Evolutionary conservation across 2,797 vertebrate genomes (phyloP), one percentile per base, ranked within the genome.

Genomic region (Brachymystax lenok): DNA sequence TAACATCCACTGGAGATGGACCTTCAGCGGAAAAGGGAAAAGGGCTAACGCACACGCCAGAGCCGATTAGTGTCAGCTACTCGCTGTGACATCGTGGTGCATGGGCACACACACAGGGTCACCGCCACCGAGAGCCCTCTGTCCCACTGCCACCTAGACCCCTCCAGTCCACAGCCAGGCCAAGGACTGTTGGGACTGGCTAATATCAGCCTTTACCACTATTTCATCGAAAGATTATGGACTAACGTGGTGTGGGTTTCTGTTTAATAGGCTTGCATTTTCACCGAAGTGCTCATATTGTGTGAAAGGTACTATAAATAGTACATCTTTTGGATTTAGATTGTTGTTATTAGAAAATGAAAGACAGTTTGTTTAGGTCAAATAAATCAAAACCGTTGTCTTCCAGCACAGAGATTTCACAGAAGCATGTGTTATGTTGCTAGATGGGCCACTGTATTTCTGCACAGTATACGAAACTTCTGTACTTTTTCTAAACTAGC

Each of bases 31-130:
- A 88, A 88, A 83, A 74, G 70, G 83, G 83, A 35, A 81, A 86
- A 86, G 79, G 83, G 80, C 86, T 85, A 82, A 86, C 80, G 81
- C 85, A 87, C 85, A 88, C 80, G 87, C 81, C 86, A 88, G 77
- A 80, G 71, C 17, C 69, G 30, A 80, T 91, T 88, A 91, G 74
- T 84, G 70, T 89, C 89, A 85, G 85, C 85, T 82, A 52, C 56
- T 71, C 80, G 87, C 79, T 77, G 84, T 90, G 87, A 90, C 84
- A 76, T 86, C 84, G 80, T 81, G 75, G 81, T 87, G 86, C 67
- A 71, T 84, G 81, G 61, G 78, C 63, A 30, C 51, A 10, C 27
- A 70, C 69, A 13, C 35, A 68, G 66, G 28, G 66, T 30, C 6
- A 17, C 14, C 28, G 8, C 66, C 30, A 30, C 28, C 5, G 66